Evolutionary conservation across 1,140 invertebrate genomes (phyloP), one percentile per base, ranked within the genome.

Genomic region (Zaprionus capensis): DNA sequence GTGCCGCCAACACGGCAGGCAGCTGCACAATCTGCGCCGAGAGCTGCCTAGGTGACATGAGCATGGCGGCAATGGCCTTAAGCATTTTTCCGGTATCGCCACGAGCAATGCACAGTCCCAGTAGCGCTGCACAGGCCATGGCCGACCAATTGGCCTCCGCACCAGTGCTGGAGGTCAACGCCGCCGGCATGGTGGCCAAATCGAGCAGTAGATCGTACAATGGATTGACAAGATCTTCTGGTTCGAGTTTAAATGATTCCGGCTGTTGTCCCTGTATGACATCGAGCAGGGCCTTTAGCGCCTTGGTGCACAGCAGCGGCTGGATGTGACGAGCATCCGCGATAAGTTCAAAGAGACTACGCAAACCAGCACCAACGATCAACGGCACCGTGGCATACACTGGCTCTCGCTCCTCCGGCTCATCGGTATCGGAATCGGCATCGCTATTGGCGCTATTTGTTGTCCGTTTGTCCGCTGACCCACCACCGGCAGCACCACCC

Each of bases 21-120:
- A 99, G 95, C 96, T 97, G 95, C 63, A 98, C 96, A 92, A 96
- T 95, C 94, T 98, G 97, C 61, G 95, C 93, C 26, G 96, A 95
- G 38, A 98, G 93, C 55, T 95, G 94, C 82, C 96, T 94, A 7
- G 96, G 95, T 71, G 96, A 97, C 97, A 98, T 99, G 14, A 99
- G 94, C 76, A 99, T 94, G 31, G 97, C 96, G 17, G 97, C 95
- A 34, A 98, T 95, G 15, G 98, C 97, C 88, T 96, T 95, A 0
- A 99, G 94, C 79, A 98, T 95, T 91, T 98, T 97, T 34, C 97
- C 97, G n/a, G 98, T 98, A 91, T 99, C 97, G 2, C 98, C 98
- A 66, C 97, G 94, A 1, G 98, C 98, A n/a, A 99, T 96, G 28
- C 97, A 97, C 53, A 99, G 94, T 69, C 97, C 97, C 31, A 99